Percentiles rank a stretch among this genome's conserved stretches.
Conservation (phyloP, 2,888 invertebrate genomes). For the Teleiodes luculella region DNA sequence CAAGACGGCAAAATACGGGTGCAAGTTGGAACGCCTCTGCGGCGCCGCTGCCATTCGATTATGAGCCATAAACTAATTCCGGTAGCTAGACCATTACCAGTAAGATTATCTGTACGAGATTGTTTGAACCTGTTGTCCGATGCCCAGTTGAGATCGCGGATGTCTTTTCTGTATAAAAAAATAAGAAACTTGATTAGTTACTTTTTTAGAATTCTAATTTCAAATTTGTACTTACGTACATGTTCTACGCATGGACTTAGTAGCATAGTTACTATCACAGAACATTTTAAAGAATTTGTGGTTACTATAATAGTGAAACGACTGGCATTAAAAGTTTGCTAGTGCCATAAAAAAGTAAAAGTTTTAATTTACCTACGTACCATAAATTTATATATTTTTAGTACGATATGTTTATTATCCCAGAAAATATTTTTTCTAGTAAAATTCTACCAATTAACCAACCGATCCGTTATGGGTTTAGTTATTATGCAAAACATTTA, state of each 20-base stretch:
- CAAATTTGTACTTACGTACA: too few species aligned
- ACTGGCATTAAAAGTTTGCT: too few species aligned
- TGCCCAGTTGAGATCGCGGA: neutral
- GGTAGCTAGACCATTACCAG: conserved; percentile 67
- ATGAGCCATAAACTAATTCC: conserved; percentile 74
- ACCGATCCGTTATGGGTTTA: neutral
- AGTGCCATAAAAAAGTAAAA: too few species aligned
- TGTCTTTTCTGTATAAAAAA: neutral
- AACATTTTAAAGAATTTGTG: too few species aligned
- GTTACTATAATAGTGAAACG: too few species aligned
- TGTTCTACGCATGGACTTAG: too few species aligned
- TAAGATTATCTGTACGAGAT: conserved; percentile 50
- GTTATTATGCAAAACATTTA: conserved; percentile 9
- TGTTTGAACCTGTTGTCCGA: neutral
- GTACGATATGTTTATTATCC: neutral
- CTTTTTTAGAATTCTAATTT: too few species aligned
- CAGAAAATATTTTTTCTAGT: neutral
- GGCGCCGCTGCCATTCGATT: conserved; percentile 67
- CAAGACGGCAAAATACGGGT: neutral
- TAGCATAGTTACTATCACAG: too few species aligned
- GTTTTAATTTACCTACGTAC: too few species aligned
- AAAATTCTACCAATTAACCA: neutral
- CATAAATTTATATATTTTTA: too few species aligned
- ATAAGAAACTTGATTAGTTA: neutral
- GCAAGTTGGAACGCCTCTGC: conserved; percentile 57